Percentiles rank a stretch among this genome's conserved stretches.
Conservation (phyloP, 92 coral and sea anemone species). For the Epizoanthus rinbou region DNA sequence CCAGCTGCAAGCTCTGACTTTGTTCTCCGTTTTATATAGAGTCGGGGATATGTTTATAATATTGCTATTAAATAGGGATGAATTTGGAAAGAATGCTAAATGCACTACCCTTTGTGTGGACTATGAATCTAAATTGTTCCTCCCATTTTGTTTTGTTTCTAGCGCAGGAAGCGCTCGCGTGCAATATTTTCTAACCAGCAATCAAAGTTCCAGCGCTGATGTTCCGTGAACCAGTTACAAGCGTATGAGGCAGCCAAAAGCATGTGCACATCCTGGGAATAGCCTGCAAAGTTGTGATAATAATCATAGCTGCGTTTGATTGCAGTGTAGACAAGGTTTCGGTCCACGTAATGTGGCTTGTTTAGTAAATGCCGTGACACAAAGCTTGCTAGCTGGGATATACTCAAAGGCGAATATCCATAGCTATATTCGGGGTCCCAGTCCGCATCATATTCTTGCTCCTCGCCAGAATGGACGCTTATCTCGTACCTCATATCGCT, state of each 20-base stretch:
- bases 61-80: slow-evolving; percentile 12
- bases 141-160: slow-evolving; percentile 17
- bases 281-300: slow-evolving; percentile 88
- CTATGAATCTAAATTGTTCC: neutral
- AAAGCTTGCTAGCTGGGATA: slow-evolving; percentile 74
- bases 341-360: slow-evolving; percentile 85
- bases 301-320: slow-evolving; percentile 89
- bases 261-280: slow-evolving; percentile 97
- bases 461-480: slow-evolving; percentile 51
- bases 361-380: slow-evolving; percentile 77
- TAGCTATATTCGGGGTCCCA: slow-evolving; percentile 95
- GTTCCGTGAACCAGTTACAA: slow-evolving; percentile 91
- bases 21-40: neutral
- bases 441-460: slow-evolving; percentile 72
- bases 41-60: neutral
- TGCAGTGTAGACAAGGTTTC: slow-evolving; percentile 72
- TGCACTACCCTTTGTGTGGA: neutral
- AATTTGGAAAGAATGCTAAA: slow-evolving; percentile 9
- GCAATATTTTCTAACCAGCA: slow-evolving; percentile 82
- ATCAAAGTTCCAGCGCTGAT: slow-evolving; percentile 71
- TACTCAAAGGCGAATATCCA: slow-evolving; percentile 94
- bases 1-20: neutral
- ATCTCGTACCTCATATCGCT: slow-evolving; percentile 71
- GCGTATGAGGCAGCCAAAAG: slow-evolving; percentile 92
- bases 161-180: slow-evolving; percentile 64